Evolutionary conservation across 2,888 invertebrate species (phyloP).

Genomic region (Norana najaformis): DNA sequence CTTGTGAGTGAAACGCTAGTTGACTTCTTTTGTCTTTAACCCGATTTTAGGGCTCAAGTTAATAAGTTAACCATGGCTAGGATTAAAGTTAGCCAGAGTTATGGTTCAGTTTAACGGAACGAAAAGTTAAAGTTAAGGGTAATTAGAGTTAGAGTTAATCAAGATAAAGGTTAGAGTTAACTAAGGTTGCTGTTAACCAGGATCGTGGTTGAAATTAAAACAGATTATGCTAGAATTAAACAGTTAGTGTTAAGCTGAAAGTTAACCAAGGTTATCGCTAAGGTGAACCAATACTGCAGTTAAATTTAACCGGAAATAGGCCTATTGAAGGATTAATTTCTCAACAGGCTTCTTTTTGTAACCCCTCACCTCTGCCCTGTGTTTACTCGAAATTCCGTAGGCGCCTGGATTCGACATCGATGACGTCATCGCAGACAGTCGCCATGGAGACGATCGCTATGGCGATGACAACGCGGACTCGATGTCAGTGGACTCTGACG

Average conservation of each 20-base stretch:
- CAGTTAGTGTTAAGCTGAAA: not conserved
- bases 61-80: not conserved
- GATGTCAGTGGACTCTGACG: not conserved
- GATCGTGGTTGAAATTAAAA: not conserved
- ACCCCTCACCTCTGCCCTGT: not conserved
- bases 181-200: not conserved
- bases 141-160: no score
- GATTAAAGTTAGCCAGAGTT: not conserved
- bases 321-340: not conserved
- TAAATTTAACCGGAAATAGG: not conserved
- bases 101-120: not conserved
- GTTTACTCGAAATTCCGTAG: not conserved
- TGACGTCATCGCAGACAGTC: not conserved
- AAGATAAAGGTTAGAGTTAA: not conserved
- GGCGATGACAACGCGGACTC: not conserved
- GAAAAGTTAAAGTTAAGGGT: not conserved
- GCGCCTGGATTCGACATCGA: slow-evolving; percentile 22
- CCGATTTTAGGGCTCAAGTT: no score
- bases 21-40: not conserved
- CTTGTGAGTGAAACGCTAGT: not conserved
- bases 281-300: no score
- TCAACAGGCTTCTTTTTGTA: not conserved
- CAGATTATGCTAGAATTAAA: not conserved
- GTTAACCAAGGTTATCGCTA: not conserved
- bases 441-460: not conserved